Evolutionary conservation across 2,888 invertebrate genomes (phyloP).

Genomic region (Napeogenes sylphis): DNA sequence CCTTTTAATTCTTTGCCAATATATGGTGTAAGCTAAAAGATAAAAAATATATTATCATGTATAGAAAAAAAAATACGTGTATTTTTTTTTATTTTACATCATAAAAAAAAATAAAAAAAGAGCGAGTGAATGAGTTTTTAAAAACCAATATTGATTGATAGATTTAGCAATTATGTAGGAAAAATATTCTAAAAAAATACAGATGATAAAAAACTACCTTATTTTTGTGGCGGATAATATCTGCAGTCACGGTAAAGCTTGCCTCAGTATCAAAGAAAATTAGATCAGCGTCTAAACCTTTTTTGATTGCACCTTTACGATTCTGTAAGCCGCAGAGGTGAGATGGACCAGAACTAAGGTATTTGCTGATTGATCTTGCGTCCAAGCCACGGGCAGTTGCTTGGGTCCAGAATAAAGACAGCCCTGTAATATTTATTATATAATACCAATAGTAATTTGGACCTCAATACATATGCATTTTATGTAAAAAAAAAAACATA

Average conservation of each 20-base stretch:
- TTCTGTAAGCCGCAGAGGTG: slow-evolving; percentile 78
- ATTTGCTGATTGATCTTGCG: slow-evolving; percentile 75
- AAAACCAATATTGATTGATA: no score
- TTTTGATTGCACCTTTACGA: slow-evolving; percentile 79
- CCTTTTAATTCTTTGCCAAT: slow-evolving; percentile 78
- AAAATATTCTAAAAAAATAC: no score
- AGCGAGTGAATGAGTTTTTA: no score
- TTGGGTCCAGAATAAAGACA: slow-evolving; percentile 83
- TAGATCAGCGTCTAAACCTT: slow-evolving; percentile 84
- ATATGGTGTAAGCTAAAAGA: slow-evolving; percentile 81
- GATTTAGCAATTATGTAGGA: no score
- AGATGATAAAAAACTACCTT: slow-evolving; percentile 65
- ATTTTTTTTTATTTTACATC: no score
- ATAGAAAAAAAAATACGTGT: slow-evolving; percentile 3
- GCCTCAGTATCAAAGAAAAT: slow-evolving; percentile 84
- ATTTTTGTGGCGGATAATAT: slow-evolving; percentile 82
- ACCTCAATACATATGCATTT: no score
- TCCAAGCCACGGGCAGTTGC: slow-evolving; percentile 73
- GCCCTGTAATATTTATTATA: slow-evolving; percentile 54
- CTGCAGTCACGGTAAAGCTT: slow-evolving; percentile 73
- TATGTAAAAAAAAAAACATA: no score
- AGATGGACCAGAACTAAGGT: slow-evolving; percentile 80
- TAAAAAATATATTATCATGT: slow-evolving; percentile 11
- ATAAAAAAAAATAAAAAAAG: no score
- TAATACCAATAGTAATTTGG: no score